Evolutionary conservation across 2,113 vertebrate genomes (phyloP).

Genomic region (Gallinago undulata): DNA sequence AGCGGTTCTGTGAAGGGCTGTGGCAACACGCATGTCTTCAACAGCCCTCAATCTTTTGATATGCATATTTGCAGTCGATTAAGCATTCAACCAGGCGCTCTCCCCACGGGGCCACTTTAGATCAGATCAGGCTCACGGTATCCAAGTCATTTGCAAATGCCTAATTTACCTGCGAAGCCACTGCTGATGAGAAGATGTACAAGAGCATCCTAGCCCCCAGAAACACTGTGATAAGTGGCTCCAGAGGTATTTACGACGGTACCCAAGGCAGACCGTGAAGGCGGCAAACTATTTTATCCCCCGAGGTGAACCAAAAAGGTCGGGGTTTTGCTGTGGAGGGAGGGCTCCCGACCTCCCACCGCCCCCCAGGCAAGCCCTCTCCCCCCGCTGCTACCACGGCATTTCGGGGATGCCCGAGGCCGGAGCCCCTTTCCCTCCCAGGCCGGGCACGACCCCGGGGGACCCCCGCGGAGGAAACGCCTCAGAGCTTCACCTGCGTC

Average conservation of each 20-base stretch:
- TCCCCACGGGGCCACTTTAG: neutral
- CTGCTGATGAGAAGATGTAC: neutral
- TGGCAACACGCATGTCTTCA: neutral
- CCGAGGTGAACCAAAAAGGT: neutral
- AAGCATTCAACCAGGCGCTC: neutral
- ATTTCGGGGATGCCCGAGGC: neutral
- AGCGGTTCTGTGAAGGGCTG: neutral
- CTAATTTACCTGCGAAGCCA: neutral
- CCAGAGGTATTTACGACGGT: neutral
- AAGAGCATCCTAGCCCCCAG: neutral
- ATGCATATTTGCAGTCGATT: neutral
- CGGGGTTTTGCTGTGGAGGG: neutral
- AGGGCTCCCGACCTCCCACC: neutral
- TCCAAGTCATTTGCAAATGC: neutral
- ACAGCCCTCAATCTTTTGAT: neutral
- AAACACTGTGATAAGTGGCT: neutral
- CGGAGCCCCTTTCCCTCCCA: neutral
- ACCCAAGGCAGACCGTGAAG: neutral
- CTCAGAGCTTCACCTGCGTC: neutral
- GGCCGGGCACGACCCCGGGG: neutral
- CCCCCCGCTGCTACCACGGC: neutral
- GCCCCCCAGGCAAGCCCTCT: neutral
- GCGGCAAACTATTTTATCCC: neutral
- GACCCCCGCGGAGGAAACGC: neutral
- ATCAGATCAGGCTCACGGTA: neutral